Percentiles rank a stretch among this genome's conserved stretches.
Evolutionary conservation across 1,140 invertebrate genomes (phyloP).

Genomic region (Sycobia sp.): DNA sequence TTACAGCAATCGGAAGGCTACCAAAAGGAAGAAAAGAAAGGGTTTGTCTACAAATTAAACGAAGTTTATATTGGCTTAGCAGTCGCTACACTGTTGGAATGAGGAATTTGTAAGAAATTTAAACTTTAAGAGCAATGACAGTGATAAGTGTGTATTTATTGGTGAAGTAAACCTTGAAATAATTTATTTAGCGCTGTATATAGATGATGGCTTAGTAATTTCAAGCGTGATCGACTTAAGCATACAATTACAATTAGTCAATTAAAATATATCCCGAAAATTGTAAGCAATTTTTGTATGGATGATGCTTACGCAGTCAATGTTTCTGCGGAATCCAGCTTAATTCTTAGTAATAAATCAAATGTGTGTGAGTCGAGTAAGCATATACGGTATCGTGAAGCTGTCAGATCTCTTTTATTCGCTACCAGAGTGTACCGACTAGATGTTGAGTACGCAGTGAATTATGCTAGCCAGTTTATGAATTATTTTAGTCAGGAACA

Average conservation of each 20-base stretch:
- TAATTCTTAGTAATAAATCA: background rate
- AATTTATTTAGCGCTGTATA: conserved; percentile 33
- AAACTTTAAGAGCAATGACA: too few relatives aligned
- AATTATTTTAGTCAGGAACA: conserved; percentile 9
- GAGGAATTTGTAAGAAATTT: too few relatives aligned
- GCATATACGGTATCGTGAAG: conserved; percentile 41
- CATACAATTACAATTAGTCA: conserved; percentile 4
- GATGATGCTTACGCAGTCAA: too few relatives aligned
- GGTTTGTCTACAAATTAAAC: conserved; percentile 43
- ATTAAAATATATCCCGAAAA: background rate
- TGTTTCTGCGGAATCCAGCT: background rate
- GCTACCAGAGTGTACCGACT: conserved; percentile 41
- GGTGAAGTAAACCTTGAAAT: background rate
- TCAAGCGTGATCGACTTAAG: conserved; percentile 37
- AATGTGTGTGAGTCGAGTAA: background rate
- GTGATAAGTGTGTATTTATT: too few relatives aligned
- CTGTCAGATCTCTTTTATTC: conserved; percentile 50
- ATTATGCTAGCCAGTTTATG: conserved; percentile 7
- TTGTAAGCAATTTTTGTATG: background rate
- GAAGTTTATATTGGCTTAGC: too few relatives aligned
- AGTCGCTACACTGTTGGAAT: too few relatives aligned
- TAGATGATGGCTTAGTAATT: conserved; percentile 47
- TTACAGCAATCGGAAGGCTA: conserved; percentile 26
- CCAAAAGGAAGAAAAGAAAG: conserved; percentile 1
- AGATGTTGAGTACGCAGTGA: conserved; percentile 24